These are phyloP conservation scores for Florisuga fusca DNA, from an alignment of 2,797 vertebrate species.

Conservation along the genomic window DNA sequence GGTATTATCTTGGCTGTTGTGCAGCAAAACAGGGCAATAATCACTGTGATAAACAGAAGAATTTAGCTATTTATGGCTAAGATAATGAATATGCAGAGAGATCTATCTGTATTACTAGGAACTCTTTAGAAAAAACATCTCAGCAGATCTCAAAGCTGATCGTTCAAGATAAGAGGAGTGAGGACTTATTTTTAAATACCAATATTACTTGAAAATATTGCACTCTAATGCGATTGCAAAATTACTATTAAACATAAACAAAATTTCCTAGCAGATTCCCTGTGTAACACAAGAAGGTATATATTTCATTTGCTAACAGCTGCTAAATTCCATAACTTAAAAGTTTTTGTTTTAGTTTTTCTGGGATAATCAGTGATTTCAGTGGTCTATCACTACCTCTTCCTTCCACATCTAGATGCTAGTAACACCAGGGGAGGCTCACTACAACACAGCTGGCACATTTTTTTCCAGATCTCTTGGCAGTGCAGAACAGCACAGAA, in stretches of 20 bases:
- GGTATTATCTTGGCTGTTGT: not conserved
- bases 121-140: not conserved
- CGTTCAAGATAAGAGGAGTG: not conserved
- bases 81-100: not conserved
- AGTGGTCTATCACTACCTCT: not conserved
- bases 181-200: not conserved
- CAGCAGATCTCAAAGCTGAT: not conserved
- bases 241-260: not conserved
- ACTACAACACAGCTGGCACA: not conserved
- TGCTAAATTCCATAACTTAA: not conserved
- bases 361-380: not conserved
- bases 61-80: not conserved
- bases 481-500: not conserved
- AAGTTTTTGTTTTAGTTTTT: not conserved
- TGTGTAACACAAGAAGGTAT: not conserved
- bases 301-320: not conserved
- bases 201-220: not conserved
- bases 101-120: not conserved
- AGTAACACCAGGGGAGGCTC: not conserved
- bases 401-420: not conserved
- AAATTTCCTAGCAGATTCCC: not conserved
- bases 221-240: not conserved
- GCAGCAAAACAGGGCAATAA: not conserved
- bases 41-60: not conserved
- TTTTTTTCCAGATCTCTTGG: not conserved